Base-by-base conservation (phyloP, 2,888 invertebrate genomes). In the Trissolcus japonicus region DNA sequence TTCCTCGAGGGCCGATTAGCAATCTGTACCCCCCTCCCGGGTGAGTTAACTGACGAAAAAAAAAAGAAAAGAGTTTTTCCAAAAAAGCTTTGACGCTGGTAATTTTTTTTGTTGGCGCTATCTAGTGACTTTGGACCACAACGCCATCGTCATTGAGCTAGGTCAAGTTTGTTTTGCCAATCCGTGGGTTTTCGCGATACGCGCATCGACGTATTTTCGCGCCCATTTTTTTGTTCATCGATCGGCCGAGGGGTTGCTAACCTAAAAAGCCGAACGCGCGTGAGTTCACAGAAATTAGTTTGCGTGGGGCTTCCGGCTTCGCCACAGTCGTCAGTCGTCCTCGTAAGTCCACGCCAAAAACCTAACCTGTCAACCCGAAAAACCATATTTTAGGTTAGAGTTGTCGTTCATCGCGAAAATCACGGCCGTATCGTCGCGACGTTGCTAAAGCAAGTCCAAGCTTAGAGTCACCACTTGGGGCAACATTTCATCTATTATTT, bases 111-210 rank as follows among this genome's bases (percentile, higher is more conserved):
- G 35, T 35, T 7, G 11, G 11, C 43, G 1, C n/a, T 43, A 16
- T 46, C 46, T 46, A 46, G 46, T 46, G 46, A 46, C 46, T 46
- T 46, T 16, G 46, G 11, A 14, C 41, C 60, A 35, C 68, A 68
- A 68, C 60, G 19, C 19, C 4, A 21, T 35, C 25, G 68, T 60
- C 59, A 60, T 68, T 68, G 60, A 68, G 68, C 68, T 68, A 68
- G 68, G 68, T 68, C 68, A 68, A 68, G 68, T 68, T 68, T 60
- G 68, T 43, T 60, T 54, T 59, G 13, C 25, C 68, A 25, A 53
- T 29, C 41, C 51, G 21, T 48, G n/a, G 46, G 7, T 46, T n/a
- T 46, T 46, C 46, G 35, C 35, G 1, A 35, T 35, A 3, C 35
- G 46, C n/a, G 46, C 46, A 46, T 16, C 46, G 16, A 14, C 16